Base-by-base conservation (phyloP, 2,888 invertebrate genomes). In the Tenthredo mesomela region DNA sequence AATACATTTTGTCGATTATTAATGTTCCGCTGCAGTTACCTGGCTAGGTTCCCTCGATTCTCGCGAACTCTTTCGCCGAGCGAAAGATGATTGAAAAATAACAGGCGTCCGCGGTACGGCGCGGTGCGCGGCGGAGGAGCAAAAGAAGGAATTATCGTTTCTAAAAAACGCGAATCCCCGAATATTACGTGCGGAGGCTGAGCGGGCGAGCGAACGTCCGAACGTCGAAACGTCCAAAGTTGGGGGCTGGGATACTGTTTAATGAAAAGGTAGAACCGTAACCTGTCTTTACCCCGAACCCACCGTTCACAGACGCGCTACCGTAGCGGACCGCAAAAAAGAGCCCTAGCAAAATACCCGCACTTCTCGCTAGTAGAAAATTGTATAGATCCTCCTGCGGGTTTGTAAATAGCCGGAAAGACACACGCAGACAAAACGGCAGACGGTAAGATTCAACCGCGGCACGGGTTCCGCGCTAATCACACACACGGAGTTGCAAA, bases 191-290 rank as follows among this genome's bases (percentile, higher is more conserved):
- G 82, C 67, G 15, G 40, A 29, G 40, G 67, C 67, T 5, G 33
- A 80, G 21, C 61, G 58, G 9, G 2, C 21, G 61, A 61, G 40
- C 61, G 61, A 54, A 40, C 82, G 10, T 29, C 75, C 25, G 33
- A 18, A 25, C 29, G 10, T 37, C 37, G 2, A 37, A 37, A 37
- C 37, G 37, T 25, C 75, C 25, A 47, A 15, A 21, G 12, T 58
- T 37, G 37, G 82, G 54, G 67, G 67, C 43, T 82, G 82, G 82
- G 82, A 82, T 82, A 82, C 82, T 67, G 82, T 82, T 82, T 82
- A 82, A 82, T 82, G 82, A 82, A 82, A 82, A 82, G 82, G 82
- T 82, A 82, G 82, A 70, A 82, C 70, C 82, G 67, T 82, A 82
- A 43, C 82, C 82, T 82, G 70, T 82, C 82, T 82, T 82, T 82